Evolutionary conservation across 2,113 vertebrate genomes (phyloP), one percentile per base, ranked within the genome.

Genomic region (Melanerpes aurifrons): DNA sequence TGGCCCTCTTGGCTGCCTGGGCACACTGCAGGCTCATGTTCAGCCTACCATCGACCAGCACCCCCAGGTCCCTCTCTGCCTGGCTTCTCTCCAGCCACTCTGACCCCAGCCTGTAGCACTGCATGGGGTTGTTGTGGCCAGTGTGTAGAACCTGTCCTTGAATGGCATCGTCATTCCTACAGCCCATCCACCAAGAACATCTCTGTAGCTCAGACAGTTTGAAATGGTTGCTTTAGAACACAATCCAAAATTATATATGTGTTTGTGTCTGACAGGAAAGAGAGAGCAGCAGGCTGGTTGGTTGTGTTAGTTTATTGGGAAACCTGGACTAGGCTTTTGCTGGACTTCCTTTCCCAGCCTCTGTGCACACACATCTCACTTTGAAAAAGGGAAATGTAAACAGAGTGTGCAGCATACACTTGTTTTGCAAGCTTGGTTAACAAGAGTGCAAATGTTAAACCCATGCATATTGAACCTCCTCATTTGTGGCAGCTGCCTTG

Each of bases 261-360:
- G 17, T 16, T 6, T 6, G 32, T 47, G 29, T n/a, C 21, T 1
- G 8, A 40, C 32, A 83, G 80, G 87, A 82, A 68, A 54, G 74
- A 62, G 43, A 28, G 53, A 84, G 35, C 74, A 74, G 72, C n/a
- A 0, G 10, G 79, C 56, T 68, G 29, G 71, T 81, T 35, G 82
- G 54, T 79, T 64, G 50, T 72, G 76, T 56, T 71, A 14, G 61
- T 31, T 81, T 78, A 16, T 69, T 66, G 86, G 89, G 32, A 87
- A 85, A 69, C 12, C 32, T 69, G 50, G 50, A 53, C 12, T 53
- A 12, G 12, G 31, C 19, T 91, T 31, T 80, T 35, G 3, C 47
- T 50, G 63, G 43, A 53, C 8, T 70, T 95, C 73, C 69, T 72
- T 94, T 88, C 66, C 75, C 70, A 82, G 72, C 57, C 25, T 86